These are phyloP conservation scores for Tiaroga cobitis DNA, from an alignment of 2,797 vertebrate species.

Conservation along the genomic window DNA sequence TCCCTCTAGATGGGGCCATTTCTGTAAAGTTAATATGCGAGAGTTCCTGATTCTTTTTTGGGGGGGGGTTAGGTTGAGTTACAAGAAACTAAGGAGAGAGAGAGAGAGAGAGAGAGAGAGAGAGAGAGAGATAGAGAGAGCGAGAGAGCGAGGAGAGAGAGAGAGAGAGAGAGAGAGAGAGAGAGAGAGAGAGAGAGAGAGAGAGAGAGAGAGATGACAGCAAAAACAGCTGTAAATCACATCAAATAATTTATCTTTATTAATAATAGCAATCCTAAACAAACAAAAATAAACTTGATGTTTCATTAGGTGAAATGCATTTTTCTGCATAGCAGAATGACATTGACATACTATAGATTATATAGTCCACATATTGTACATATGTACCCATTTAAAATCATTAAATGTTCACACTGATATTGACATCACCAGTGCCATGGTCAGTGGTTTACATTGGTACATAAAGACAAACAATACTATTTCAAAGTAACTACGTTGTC, in stretches of 20 bases:
- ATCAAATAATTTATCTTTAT: conserved; percentile 37
- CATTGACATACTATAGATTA: neutral
- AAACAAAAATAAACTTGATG: conserved; percentile 65
- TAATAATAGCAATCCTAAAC: neutral
- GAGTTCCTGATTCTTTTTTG: neutral
- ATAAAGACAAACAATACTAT: conserved; percentile 1
- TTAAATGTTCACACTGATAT: neutral
- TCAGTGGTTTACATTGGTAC: conserved; percentile 20
- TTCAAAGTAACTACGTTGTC: neutral
- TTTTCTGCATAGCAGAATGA: conserved; percentile 84
- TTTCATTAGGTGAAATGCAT: conserved; percentile 62
- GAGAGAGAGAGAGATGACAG: neutral
- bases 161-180: neutral
- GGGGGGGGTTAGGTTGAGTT: neutral
- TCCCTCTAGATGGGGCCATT: conserved; percentile 3
- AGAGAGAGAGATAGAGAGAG: neutral
- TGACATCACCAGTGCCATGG: neutral
- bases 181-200: no score
- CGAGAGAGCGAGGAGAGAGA: neutral
- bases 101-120: neutral
- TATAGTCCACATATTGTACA: neutral
- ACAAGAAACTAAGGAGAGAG: neutral
- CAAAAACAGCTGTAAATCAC: neutral
- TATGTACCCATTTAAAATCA: neutral
- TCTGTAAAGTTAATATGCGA: neutral